Percentiles rank a stretch among this genome's conserved stretches.
phyloP scores from a whole-genome alignment of 2,113 vertebrate species.

The Siniperca knerii region DNA sequence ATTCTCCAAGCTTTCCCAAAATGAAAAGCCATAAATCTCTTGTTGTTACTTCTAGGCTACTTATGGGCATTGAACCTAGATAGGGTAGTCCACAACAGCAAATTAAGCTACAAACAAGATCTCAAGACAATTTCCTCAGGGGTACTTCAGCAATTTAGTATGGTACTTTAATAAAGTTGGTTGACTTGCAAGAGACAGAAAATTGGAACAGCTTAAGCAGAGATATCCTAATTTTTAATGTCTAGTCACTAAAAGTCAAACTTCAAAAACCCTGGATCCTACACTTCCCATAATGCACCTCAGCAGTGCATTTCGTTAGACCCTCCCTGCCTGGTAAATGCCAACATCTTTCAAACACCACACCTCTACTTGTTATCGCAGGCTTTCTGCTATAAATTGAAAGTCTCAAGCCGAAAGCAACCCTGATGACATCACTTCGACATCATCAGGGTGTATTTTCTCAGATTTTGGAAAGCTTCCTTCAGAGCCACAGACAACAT shows the following conservation, averaged over 20 bases:
- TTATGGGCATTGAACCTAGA: too few relatives aligned
- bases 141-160: neutral
- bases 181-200: neutral
- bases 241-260: neutral
- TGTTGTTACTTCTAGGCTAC: neutral
- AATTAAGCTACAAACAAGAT: neutral
- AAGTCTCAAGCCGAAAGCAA: neutral
- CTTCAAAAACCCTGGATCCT: neutral
- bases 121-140: neutral
- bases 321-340: neutral
- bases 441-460: neutral
- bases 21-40: conserved; percentile 7
- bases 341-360: neutral
- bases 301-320: neutral
- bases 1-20: neutral
- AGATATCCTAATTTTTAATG: neutral
- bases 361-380: neutral
- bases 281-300: neutral
- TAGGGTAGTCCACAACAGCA: neutral
- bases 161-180: neutral
- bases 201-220: neutral
- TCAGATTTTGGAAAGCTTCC: neutral
- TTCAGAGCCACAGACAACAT: neutral
- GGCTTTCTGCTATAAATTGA: neutral
- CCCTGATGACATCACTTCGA: neutral